These are phyloP conservation scores for Apis mellifera DNA, from an alignment of 1,140 invertebrate genomes.

Conservation along the genomic window Amel_HAv3.1 CM009938.2:5155001-5155500, in stretches of 20 bases:
- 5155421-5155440: no score
- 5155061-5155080: conserved; percentile 75
- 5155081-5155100: conserved; percentile 73
- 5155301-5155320: conserved; percentile 80
- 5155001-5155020: conserved; percentile 54
- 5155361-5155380: conserved; percentile 73
- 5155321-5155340: conserved; percentile 80
- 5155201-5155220: conserved; percentile 80
- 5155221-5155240: conserved; percentile 81
- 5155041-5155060: conserved; percentile 60
- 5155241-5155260: conserved; percentile 58
- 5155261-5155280: conserved; percentile 55
- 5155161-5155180: neutral
- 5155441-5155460: no score
- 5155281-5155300: conserved; percentile 65
- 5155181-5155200: conserved; percentile 2
- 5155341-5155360: conserved; percentile 73
- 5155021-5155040: conserved; percentile 65
- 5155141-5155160: conserved; percentile 22
- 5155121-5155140: conserved; percentile 40
- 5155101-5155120: conserved; percentile 60
- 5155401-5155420: conserved; percentile 63
- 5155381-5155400: conserved; percentile 78
- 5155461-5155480: no score
- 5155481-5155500: no score